These are phyloP conservation scores for Teleogryllus oceanicus DNA, from an alignment of 2,888 invertebrate species.

Conservation along the genomic window DNA sequence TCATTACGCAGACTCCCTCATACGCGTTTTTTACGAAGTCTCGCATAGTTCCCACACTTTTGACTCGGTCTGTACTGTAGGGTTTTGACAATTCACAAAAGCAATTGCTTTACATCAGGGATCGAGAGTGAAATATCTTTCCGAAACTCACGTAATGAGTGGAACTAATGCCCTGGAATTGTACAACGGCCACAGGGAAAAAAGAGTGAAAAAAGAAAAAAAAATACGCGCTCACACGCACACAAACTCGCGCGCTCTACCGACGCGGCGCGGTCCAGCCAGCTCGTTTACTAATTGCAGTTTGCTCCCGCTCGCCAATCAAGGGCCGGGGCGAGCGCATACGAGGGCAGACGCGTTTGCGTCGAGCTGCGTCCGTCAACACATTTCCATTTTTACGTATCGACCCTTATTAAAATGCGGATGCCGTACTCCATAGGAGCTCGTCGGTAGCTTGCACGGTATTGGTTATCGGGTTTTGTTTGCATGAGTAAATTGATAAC, in stretches of 20 bases:
- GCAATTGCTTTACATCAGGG: background rate
- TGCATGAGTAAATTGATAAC: conserved; percentile 9
- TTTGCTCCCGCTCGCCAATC: background rate
- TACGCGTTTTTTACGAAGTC: too few relatives aligned
- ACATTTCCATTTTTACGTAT: conserved; percentile 18
- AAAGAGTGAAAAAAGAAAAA: too few relatives aligned
- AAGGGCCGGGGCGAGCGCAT: background rate
- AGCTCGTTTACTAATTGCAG: background rate
- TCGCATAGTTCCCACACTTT: background rate
- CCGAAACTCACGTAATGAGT: too few relatives aligned
- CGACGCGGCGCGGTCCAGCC: too few relatives aligned
- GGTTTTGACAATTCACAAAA: conserved; percentile 2
- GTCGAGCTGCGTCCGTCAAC: background rate
- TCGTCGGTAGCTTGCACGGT: background rate
- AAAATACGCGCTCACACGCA: too few relatives aligned
- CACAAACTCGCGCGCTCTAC: too few relatives aligned
- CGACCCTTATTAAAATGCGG: background rate
- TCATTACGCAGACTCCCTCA: too few relatives aligned
- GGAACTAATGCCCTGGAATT: too few relatives aligned
- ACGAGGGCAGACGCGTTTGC: background rate
- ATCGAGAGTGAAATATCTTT: too few relatives aligned
- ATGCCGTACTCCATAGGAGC: background rate
- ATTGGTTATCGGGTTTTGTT: conserved; percentile 8
- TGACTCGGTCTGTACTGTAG: background rate
- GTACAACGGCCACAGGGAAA: too few relatives aligned